These are phyloP conservation scores for Aromia moschata DNA, from an alignment of 2,888 invertebrate genomes.

Conservation along the genomic window DNA sequence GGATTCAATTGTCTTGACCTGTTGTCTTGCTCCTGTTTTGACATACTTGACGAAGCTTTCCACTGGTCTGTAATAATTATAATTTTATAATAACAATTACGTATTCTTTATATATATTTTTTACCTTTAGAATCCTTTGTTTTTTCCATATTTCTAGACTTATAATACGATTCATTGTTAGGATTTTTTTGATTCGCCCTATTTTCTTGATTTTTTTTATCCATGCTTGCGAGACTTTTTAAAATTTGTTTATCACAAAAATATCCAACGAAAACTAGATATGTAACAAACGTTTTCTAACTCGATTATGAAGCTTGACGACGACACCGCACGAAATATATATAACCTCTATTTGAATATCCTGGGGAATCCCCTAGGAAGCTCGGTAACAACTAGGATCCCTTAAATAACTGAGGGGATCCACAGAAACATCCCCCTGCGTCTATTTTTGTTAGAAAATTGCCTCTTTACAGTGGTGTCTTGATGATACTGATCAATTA, in stretches of 20 bases:
- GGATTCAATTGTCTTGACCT: slow-evolving; percentile 38
- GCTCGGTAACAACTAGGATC: background rate
- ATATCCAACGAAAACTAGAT: too few relatives aligned
- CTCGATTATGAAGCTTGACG: too few relatives aligned
- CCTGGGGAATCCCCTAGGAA: background rate
- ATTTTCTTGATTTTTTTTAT: slow-evolving; percentile 24
- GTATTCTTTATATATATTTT: background rate
- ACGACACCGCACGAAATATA: too few relatives aligned
- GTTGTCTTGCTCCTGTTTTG: slow-evolving; percentile 33
- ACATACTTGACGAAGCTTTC: slow-evolving; percentile 11
- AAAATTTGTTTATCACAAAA: too few relatives aligned
- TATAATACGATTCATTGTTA: slow-evolving; percentile 23
- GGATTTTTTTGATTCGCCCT: slow-evolving; percentile 28
- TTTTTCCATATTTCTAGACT: slow-evolving; percentile 22
- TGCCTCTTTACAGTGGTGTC: too few relatives aligned
- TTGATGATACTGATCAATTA: too few relatives aligned
- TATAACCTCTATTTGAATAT: too few relatives aligned
- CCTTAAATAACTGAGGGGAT: background rate
- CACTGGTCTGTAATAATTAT: background rate
- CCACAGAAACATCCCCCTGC: slow-evolving; percentile 2
- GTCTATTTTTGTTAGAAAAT: too few relatives aligned
- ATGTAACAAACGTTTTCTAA: too few relatives aligned
- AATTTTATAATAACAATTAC: too few relatives aligned
- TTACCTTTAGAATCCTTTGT: slow-evolving; percentile 23
- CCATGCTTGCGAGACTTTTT: too few relatives aligned